Evolutionary conservation across 2,888 invertebrate genomes (phyloP).

Genomic region (Macrophya alboannulata): DNA sequence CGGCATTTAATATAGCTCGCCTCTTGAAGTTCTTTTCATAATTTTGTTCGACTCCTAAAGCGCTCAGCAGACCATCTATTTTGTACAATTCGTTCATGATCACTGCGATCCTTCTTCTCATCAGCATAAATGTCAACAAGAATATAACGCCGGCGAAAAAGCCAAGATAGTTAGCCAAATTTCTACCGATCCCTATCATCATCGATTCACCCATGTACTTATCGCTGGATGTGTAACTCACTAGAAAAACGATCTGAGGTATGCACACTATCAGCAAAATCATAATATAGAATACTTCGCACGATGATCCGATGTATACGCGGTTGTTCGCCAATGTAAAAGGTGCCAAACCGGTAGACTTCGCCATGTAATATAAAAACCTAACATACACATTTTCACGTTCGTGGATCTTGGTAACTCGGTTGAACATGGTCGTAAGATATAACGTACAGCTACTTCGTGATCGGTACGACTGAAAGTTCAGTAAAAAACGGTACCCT

Average conservation of each 20-base stretch:
- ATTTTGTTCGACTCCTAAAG: slow-evolving; percentile 23
- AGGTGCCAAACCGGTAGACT: not conserved
- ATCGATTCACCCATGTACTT: not conserved
- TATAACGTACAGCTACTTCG: not conserved
- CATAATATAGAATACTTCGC: not conserved
- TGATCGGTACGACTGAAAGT: not conserved
- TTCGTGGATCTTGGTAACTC: not conserved
- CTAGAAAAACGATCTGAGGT: not conserved
- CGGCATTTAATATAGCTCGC: not conserved
- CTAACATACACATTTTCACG: not conserved
- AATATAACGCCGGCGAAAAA: not conserved
- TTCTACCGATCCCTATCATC: not conserved
- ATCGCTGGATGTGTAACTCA: not conserved
- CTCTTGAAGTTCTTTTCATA: slow-evolving; percentile 18
- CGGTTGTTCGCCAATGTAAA: not conserved
- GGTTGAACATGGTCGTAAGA: not conserved
- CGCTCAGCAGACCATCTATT: not conserved
- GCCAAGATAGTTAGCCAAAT: not conserved
- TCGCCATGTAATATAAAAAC: slow-evolving; percentile 6
- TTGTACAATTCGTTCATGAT: not conserved
- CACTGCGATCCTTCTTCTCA: slow-evolving; percentile 8
- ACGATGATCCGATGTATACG: not conserved
- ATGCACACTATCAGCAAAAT: not conserved
- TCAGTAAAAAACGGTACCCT: not conserved
- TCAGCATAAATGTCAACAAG: not conserved